These are phyloP conservation scores for Ischnus inquisitorius DNA, from an alignment of 2,888 invertebrate genomes.

Conservation along the genomic window DNA sequence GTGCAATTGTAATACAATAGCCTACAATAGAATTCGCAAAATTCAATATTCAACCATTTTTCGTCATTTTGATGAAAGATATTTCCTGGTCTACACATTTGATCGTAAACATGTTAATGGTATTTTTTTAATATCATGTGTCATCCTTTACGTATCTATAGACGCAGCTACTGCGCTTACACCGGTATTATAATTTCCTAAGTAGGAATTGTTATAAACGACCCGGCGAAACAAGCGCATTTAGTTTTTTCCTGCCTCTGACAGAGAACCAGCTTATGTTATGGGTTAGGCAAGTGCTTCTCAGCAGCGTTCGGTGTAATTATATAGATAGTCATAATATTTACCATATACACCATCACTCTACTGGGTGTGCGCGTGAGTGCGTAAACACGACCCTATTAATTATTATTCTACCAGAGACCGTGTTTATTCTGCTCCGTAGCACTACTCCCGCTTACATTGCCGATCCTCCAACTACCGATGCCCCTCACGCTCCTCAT, in stretches of 20 bases:
- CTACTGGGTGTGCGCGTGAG: constrained; percentile 27
- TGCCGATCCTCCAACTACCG: constrained; percentile 41
- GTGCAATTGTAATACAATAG: too few species aligned
- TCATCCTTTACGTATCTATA: neutral
- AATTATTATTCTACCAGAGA: constrained; percentile 70
- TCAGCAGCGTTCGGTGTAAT: neutral
- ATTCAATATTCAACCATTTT: too few species aligned
- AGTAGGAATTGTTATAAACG: constrained; percentile 5
- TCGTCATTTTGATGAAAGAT: too few species aligned
- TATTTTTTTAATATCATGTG: neutral
- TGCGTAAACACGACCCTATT: constrained; percentile 69
- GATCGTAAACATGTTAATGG: too few species aligned
- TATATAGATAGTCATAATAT: constrained; percentile 18
- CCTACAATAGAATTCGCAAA: too few species aligned
- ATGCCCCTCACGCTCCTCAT: constrained; percentile 17
- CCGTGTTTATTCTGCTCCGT: constrained; percentile 67
- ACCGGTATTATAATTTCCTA: neutral
- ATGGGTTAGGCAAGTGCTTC: constrained; percentile 1
- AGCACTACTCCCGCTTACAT: constrained; percentile 59
- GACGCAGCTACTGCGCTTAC: neutral
- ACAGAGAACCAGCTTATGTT: neutral
- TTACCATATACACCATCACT: neutral
- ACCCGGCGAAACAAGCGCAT: neutral
- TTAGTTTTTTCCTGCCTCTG: neutral
- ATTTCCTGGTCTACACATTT: too few species aligned